Evolutionary conservation across 2,113 vertebrate genomes (phyloP).

Genomic region (Deroptyus accipitrinus): DNA sequence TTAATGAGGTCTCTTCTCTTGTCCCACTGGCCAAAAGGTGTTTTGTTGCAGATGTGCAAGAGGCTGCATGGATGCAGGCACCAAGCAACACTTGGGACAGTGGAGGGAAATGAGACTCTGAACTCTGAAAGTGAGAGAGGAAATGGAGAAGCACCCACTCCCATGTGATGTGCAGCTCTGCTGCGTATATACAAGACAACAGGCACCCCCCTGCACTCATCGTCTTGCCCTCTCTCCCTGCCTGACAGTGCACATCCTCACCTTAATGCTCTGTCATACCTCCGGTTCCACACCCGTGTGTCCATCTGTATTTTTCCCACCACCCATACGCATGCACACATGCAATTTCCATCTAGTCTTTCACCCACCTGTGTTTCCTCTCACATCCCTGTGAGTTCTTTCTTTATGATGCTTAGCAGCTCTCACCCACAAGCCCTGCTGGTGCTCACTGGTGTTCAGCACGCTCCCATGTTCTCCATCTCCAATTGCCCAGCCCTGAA

Average conservation of each 20-base stretch:
- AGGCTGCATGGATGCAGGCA: background rate
- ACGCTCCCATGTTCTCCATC: background rate
- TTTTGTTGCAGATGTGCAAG: fast-evolving
- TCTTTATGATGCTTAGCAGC: fast-evolving
- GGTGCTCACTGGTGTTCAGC: fast-evolving
- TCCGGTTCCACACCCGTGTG: background rate
- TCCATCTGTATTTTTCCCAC: background rate
- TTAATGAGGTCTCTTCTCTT: background rate
- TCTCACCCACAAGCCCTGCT: background rate
- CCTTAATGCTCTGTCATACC: fast-evolving
- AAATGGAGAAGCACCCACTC: background rate
- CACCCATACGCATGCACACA: fast-evolving
- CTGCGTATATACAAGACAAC: background rate
- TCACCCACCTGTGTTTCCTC: background rate
- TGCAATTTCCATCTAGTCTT: background rate
- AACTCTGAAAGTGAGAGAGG: background rate
- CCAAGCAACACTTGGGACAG: background rate
- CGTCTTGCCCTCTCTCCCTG: background rate
- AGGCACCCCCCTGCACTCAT: background rate
- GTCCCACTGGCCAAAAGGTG: background rate
- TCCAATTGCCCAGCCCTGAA: background rate
- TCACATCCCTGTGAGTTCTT: background rate
- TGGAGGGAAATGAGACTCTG: background rate
- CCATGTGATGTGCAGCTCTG: background rate
- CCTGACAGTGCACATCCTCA: background rate